Conservation (phyloP, 2,797 vertebrate species). For the Kryptolebias ocellatus region DNA sequence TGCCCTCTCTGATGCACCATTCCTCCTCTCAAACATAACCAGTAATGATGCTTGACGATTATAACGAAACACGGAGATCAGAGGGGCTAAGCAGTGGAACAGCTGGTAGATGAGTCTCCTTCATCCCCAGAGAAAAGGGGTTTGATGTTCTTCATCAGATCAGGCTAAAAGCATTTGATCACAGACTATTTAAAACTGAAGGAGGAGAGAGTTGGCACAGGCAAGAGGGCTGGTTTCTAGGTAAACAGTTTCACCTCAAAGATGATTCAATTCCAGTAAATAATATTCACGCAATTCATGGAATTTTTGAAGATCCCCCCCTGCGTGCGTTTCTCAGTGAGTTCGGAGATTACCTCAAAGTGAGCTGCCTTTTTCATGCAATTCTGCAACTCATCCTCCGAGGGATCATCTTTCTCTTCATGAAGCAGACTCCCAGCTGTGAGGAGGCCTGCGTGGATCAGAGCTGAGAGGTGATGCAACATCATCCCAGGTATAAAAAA, state of each 20-base stretch:
- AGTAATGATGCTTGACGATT: slow-evolving; percentile 18
- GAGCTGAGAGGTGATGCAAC: slow-evolving; percentile 28
- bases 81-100: slow-evolving; percentile 5
- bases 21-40: slow-evolving; percentile 1
- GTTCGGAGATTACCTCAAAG: slow-evolving; percentile 32
- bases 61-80: slow-evolving; percentile 15
- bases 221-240: background rate
- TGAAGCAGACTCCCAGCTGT: slow-evolving; percentile 22
- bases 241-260: slow-evolving; percentile 6
- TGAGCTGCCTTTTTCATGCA: slow-evolving; percentile 24
- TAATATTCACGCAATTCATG: slow-evolving; percentile 13
- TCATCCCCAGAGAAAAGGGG: slow-evolving; percentile 1
- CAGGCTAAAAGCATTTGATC: slow-evolving; percentile 15
- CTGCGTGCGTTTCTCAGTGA: slow-evolving; percentile 37
- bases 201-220: background rate
- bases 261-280: slow-evolving; percentile 10
- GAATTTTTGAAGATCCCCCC: slow-evolving; percentile 1
- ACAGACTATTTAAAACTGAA: slow-evolving; percentile 21
- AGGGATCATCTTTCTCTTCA: slow-evolving; percentile 14
- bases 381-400: slow-evolving; percentile 25
- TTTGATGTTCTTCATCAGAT: slow-evolving; percentile 28
- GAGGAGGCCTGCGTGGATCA: slow-evolving; percentile 11
- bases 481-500: slow-evolving; percentile 32
- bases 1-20: background rate
- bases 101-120: slow-evolving; percentile 21